A percentile compares a stretch with the other conserved stretches of the same genome.
Conservation (phyloP, 2,797 vertebrate species). For the Echeneis naucrates region DNA sequence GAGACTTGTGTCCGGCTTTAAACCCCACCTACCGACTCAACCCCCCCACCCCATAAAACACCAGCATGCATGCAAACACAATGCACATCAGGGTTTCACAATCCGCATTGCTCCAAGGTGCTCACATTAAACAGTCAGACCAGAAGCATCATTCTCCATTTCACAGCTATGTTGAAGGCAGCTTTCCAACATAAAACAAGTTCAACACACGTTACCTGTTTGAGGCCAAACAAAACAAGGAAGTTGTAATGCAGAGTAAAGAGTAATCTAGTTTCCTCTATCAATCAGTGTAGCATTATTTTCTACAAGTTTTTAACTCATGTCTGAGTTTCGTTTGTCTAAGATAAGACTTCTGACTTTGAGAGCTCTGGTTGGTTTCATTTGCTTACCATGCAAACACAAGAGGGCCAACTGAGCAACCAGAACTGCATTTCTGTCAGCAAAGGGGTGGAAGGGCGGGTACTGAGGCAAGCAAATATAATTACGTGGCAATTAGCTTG, state of each 20-base stretch:
- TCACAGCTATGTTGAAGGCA: background rate
- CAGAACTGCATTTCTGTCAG: constrained; percentile 13
- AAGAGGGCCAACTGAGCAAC: constrained; percentile 20
- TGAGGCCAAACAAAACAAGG: background rate
- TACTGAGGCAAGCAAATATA: constrained; percentile 35
- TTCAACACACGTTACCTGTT: background rate
- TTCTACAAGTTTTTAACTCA: background rate
- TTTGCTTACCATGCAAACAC: constrained; percentile 76
- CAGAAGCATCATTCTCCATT: background rate
- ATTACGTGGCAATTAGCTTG: constrained; percentile 34
- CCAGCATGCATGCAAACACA: constrained; percentile 4
- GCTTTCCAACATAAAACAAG: background rate
- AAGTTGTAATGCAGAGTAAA: background rate
- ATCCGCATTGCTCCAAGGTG: background rate
- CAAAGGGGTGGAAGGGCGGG: background rate
- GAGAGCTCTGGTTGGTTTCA: constrained; percentile 28
- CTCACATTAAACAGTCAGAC: constrained; percentile 10
- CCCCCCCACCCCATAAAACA: background rate
- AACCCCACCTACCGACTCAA: too few species aligned
- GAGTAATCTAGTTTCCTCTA: background rate
- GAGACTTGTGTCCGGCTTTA: too few species aligned
- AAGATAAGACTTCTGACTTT: background rate
- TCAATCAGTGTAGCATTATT: background rate
- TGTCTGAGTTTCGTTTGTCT: background rate
- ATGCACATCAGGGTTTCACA: background rate